phyloP scores from a whole-genome alignment of 2,888 invertebrate species.

The Gerris lacustris region DNA sequence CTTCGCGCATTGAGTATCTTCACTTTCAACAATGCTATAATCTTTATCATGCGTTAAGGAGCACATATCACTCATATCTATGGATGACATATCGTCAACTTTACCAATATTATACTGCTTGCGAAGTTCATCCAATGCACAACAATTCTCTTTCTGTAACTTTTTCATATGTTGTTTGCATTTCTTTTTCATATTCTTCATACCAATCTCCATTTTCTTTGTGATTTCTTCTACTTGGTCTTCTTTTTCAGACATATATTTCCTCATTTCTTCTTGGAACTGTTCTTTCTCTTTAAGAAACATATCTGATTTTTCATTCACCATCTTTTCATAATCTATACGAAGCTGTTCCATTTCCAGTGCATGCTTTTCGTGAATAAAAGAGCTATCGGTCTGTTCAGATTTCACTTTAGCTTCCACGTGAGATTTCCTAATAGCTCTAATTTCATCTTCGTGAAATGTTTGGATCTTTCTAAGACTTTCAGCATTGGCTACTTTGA shows the following conservation, averaged over 20 bases:
- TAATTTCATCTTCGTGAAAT: neutral
- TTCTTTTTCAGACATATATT: neutral
- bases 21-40: neutral
- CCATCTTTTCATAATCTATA: neutral
- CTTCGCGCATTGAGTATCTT: neutral
- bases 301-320: neutral
- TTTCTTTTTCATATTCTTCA: constrained; percentile 5
- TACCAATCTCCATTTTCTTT: neutral
- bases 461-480: neutral
- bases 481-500: neutral
- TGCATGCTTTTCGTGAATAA: neutral
- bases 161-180: neutral
- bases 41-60: neutral
- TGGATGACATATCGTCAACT: neutral
- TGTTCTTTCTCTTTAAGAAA: neutral
- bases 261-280: neutral
- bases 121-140: neutral
- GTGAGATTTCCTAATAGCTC: neutral
- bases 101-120: neutral
- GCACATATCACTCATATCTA: neutral
- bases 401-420: neutral
- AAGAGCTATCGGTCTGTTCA: too few species aligned
- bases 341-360: neutral
- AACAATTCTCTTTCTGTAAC: neutral
- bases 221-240: neutral